Conservation (phyloP, 1,140 invertebrate species). For the Melipona quadrifasciata region DNA sequence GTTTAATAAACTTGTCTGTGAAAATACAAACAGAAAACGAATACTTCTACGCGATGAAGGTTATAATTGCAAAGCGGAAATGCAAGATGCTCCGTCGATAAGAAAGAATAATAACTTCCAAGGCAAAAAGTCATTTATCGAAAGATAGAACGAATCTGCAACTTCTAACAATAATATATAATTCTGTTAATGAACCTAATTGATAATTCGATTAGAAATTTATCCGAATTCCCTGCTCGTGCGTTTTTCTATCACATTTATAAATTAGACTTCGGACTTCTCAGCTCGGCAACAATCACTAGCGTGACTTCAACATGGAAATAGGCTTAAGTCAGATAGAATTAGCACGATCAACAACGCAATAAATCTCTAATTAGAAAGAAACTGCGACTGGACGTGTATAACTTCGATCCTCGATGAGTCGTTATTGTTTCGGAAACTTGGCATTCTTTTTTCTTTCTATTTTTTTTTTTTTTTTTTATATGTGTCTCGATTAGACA, state of each 20-base stretch:
- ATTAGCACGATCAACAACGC: conserved; percentile 53
- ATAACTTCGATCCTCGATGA: neutral
- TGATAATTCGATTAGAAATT: neutral
- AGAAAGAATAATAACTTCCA: neutral
- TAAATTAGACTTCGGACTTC: conserved; percentile 57
- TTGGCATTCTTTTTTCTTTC: neutral
- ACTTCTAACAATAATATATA: neutral
- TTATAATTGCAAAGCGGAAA: neutral
- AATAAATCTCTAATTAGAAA: conserved; percentile 34
- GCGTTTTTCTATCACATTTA: conserved; percentile 63
- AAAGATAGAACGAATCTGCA: neutral
- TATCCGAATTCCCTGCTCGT: conserved; percentile 34
- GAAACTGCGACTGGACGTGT: conserved; percentile 35
- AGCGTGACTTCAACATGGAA: conserved; percentile 43
- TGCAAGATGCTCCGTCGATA: neutral
- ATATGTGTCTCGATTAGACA: neutral
- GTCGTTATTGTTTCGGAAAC: neutral
- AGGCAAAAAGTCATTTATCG: neutral
- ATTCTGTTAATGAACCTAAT: neutral
- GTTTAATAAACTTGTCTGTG: neutral
- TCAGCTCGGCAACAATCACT: conserved; percentile 49
- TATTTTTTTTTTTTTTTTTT: neutral
- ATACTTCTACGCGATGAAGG: too few species aligned
- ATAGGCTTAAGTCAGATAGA: conserved; percentile 53
- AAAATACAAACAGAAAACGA: neutral